These are phyloP conservation scores for Aphaenogaster rudis DNA, from an alignment of 1,140 invertebrate genomes.

Conservation along the genomic window DNA sequence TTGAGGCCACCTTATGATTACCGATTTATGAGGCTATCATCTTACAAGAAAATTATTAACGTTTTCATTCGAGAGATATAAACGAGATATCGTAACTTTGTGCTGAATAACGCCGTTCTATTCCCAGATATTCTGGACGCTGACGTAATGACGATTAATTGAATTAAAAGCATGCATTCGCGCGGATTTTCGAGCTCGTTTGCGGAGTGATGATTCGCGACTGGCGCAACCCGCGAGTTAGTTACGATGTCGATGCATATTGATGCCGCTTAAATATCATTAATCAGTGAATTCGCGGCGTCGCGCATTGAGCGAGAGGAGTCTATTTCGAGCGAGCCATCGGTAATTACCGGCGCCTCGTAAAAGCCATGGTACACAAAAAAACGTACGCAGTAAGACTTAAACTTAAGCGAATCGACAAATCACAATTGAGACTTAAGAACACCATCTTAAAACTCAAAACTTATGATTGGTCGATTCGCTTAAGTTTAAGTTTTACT, in stretches of 20 bases:
- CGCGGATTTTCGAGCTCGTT: neutral
- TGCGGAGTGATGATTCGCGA: neutral
- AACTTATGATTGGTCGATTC: too few species aligned
- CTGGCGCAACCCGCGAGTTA: neutral
- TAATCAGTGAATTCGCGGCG: constrained; percentile 44
- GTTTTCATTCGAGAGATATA: constrained; percentile 18
- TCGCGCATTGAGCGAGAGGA: neutral
- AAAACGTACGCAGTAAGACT: too few species aligned
- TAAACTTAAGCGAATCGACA: too few species aligned
- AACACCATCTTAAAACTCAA: too few species aligned
- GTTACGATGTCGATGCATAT: constrained; percentile 8
- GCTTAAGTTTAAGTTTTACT: too few species aligned
- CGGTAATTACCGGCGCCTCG: constrained; percentile 47
- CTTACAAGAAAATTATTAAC: constrained; percentile 39
- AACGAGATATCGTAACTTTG: constrained; percentile 4
- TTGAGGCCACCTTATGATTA: constrained; percentile 28
- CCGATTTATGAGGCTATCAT: constrained; percentile 37
- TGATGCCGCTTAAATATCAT: constrained; percentile 25
- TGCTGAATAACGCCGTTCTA: neutral
- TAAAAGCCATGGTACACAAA: neutral
- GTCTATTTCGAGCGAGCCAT: constrained; percentile 58
- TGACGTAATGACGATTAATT: constrained; percentile 40
- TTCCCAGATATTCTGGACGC: constrained; percentile 7
- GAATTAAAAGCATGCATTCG: constrained; percentile 34
- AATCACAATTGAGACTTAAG: too few species aligned